Evolutionary conservation across 2,113 vertebrate genomes (phyloP), one percentile per base, ranked within the genome.

Genomic region (Columbina picui): DNA sequence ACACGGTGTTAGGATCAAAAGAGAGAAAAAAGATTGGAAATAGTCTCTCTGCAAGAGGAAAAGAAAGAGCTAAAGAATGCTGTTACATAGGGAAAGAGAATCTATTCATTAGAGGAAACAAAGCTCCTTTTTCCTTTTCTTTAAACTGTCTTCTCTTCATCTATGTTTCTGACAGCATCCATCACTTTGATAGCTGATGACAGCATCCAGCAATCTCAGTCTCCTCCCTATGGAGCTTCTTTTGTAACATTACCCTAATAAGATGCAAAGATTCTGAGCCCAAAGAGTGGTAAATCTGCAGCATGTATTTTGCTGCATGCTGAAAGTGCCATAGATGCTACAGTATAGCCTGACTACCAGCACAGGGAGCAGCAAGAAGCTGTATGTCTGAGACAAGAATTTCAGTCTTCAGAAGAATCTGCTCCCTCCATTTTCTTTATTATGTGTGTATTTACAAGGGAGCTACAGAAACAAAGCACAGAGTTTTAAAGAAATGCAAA

Each of bases 121-220:
- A 94, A 94, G 92, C 81, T 68, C 73, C 43, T 84, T 94, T 96
- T 75, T 64, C 76, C 49, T 77, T 93, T 92, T 94, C 92, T 96
- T 96, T 95, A 45, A 96, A 77, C 67, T 94, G 84, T 90, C 94
- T 93, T 95, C 87, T 94, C 82, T 81, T 93, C 93, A 86, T 75
- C 71, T 82, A 22, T 59, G 36, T 79, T 93, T 94, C 65, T 96
- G 96, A 95, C 96, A 96, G 93, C 93, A 94, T 79, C 91, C 89
- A 93, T 96, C 95, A 96, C 53, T 89, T 91, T 95, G 83, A 96
- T 32, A 88, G 92, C 7, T 1, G 2, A 94, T 91, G 88, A 95
- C 73, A 92, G 95, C 88, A 91, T 77, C 78, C 21, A 95, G 67
- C 74, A 94, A 82, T 91, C 39, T 59, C 59, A 68, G 79, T 70